Base-by-base conservation (phyloP, 2,888 invertebrate species). In the Altica lythri region DNA sequence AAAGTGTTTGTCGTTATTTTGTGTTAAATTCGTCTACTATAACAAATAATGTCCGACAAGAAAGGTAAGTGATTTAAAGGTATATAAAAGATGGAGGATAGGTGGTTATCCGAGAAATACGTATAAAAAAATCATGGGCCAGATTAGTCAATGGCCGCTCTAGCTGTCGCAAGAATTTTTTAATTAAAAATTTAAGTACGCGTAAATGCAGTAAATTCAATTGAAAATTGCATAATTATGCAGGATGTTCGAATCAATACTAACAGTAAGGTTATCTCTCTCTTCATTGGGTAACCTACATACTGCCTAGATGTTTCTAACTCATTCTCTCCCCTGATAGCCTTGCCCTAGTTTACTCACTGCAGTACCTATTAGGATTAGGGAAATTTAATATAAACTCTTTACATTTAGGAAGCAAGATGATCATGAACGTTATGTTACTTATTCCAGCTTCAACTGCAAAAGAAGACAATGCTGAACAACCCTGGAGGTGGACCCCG, bases 201-300 rank as follows among this genome's bases (percentile, higher is more conserved):
- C 47, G 55, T 53, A 56, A 46, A 53, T 59, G 59, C 55, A 59
- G 61, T 58, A 57, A 60, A 38, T 46, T 38, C 43, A 47, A 59
- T 60, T n/a, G 52, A 63, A 68, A 71, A 70, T 70, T 71, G 70
- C 70, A 71, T 73, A 72, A 72, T 69, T 65, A 68, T 72, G 73
- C 74, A 75, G 75, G 75, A 75, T 73, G 73, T 73, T 71, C 68
- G 66, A 74, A 75, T 75, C 75, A 74, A 75, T 75, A 75, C 72
- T 69, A 67, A 69, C 69, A 71, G 66, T 71, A 68, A 68, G 69
- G 71, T 71, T 69, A 67, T 74, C 74, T 74, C 70, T 74, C 64
- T 75, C 73, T 65, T 40, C 47, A 67, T 61, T 68, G 69, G 66
- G 69, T 69, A 70, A 68, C 68, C 68, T 63, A 59, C 53, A 59